A percentile compares a stretch with the other conserved stretches of the same genome.
Evolutionary conservation across 2,888 invertebrate species (phyloP).

Genomic region (Rhamnusium bicolor): DNA sequence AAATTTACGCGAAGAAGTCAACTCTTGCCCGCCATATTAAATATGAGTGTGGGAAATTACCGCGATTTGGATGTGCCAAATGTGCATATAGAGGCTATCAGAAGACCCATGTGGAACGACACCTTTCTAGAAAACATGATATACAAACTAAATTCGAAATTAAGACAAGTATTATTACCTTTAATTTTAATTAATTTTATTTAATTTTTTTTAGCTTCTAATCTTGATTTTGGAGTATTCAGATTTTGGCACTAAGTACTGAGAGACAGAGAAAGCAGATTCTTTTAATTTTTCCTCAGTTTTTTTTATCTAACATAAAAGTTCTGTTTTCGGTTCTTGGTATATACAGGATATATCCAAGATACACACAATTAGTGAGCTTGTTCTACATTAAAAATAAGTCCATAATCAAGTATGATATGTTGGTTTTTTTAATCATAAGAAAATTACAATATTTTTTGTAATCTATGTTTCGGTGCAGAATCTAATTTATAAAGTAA

Average conservation of each 20-base stretch:
- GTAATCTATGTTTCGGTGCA: no score
- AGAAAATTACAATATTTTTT: no score
- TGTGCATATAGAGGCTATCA: slow-evolving; percentile 62
- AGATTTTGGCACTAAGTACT: background rate
- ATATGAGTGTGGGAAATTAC: slow-evolving; percentile 64
- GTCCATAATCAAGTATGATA: no score
- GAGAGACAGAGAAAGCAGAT: background rate
- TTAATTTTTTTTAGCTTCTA: background rate
- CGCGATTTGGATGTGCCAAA: slow-evolving; percentile 63
- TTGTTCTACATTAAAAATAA: no score
- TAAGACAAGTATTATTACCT: slow-evolving; percentile 53
- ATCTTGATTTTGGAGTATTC: background rate
- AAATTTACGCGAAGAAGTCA: slow-evolving; percentile 58
- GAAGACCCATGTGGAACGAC: slow-evolving; percentile 63
- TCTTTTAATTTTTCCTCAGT: background rate
- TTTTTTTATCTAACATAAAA: background rate
- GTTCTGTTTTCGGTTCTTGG: no score
- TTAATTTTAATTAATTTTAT: slow-evolving; percentile 44
- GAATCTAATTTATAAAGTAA: no score
- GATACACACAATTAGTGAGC: no score
- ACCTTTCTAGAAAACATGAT: slow-evolving; percentile 62
- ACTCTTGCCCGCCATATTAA: slow-evolving; percentile 61
- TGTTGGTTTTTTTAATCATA: no score
- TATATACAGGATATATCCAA: no score
- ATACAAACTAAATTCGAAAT: slow-evolving; percentile 56